Evolutionary conservation across 2,113 vertebrate species (phyloP).

Genomic region (Alethe castanea): DNA sequence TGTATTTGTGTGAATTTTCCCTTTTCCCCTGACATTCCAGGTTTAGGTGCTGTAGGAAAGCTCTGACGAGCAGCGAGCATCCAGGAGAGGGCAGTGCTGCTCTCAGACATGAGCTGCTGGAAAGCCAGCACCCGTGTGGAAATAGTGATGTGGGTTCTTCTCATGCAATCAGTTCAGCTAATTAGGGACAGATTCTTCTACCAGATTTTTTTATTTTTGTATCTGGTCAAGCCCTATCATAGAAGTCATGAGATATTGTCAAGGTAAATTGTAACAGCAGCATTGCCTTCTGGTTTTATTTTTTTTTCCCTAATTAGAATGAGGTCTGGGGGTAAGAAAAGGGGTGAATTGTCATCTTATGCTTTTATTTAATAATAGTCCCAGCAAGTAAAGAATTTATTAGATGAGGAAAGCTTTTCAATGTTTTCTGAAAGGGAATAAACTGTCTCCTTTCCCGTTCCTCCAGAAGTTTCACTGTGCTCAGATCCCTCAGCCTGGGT

Average conservation of each 20-base stretch:
- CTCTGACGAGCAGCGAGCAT: neutral
- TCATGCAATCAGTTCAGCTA: neutral
- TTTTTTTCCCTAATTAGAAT: neutral
- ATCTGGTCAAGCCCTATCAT: neutral
- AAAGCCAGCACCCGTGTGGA: accelerated
- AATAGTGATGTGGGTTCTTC: neutral
- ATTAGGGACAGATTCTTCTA: neutral
- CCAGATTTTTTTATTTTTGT: neutral
- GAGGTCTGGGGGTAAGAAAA: neutral
- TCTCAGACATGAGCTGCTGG: neutral
- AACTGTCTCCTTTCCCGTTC: neutral
- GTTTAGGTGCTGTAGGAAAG: neutral
- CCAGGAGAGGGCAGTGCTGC: constrained; percentile 34
- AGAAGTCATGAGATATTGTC: neutral
- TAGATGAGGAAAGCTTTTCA: neutral
- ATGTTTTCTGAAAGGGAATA: neutral
- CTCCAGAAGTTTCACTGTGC: neutral
- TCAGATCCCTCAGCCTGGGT: neutral
- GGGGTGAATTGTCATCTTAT: neutral
- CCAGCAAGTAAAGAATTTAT: neutral
- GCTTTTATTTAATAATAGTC: neutral
- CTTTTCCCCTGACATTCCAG: accelerated
- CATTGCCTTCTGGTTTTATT: neutral
- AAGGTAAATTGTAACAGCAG: neutral
- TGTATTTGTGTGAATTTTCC: neutral